Base-by-base conservation (phyloP, 2,888 invertebrate species). In the Eupeodes latifasciatus region DNA sequence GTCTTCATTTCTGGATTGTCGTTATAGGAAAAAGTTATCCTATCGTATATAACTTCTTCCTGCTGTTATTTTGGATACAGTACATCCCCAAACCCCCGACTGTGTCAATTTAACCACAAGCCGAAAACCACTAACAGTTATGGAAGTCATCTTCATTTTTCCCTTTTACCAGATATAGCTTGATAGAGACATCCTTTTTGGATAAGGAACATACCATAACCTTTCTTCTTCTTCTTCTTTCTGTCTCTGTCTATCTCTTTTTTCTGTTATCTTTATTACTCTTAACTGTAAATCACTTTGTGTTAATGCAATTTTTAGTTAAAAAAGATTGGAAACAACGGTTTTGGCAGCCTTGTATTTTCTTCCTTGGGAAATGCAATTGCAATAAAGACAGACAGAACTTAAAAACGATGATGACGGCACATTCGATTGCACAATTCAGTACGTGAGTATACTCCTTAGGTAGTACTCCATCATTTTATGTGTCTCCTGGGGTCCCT, bases 391-490 rank as follows among this genome's bases (percentile, higher is more conserved):
- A 72, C 11, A 72, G 72, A 72, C 57, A 59, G 72, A n/a, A 27
- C n/a, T 14, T 34, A 47, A n/a, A 59, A 72, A 72, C 59, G 47
- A 57, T 59, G 59, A 55, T 72, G 59, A 72, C 59, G 59, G 44
- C 47, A 57, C 47, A 72, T 72, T 72, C 61, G 59, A 81, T 27
- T 19, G 53, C 40, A 27, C 19, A 34, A 14, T 66, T 78, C 51
- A 40, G 49, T 66, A 72, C 78, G 78, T 78, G 72, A 74, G 76
- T 40, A 77, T 40, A 77, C 62, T 55, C 57, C 59, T 53, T 61
- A 14, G 74, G 12, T 69, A 12, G 59, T 67, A 59, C 74, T 75
- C 61, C 78, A 69, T 79, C 67, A 74, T 84, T 79, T 84, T 55
- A 84, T 75, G 74, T 69, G 69, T 55, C 69, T 66, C 55, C 71